phyloP scores from a whole-genome alignment of 2,113 vertebrate species.

The Stictonetta naevosa region DNA sequence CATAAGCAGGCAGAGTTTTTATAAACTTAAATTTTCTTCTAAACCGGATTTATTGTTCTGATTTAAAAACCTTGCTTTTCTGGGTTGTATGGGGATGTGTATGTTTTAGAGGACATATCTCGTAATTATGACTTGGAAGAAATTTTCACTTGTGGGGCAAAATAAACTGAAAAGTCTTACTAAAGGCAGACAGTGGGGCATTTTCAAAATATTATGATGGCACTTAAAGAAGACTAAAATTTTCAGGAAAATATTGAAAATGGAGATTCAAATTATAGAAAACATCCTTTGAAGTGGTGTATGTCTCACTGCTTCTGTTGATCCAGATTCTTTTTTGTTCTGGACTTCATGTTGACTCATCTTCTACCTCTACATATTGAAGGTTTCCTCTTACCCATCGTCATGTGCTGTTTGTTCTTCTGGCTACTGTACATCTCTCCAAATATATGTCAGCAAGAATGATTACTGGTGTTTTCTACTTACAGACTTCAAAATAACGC shows the following conservation, averaged over 20 bases:
- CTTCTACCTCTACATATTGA: background rate
- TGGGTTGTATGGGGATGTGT: background rate
- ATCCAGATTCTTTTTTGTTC: background rate
- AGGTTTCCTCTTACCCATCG: background rate
- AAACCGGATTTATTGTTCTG: background rate
- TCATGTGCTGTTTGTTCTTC: fast-evolving
- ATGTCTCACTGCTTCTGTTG: background rate
- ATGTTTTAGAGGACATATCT: background rate
- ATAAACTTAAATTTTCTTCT: background rate
- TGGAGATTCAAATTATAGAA: background rate
- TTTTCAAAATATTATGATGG: background rate
- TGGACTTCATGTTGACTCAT: background rate
- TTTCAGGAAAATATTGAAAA: background rate
- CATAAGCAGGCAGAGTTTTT: background rate
- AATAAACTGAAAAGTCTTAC: background rate
- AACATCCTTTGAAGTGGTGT: background rate
- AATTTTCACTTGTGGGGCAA: background rate
- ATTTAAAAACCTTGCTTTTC: background rate
- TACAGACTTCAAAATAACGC: background rate
- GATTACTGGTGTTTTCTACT: background rate
- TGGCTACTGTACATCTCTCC: background rate
- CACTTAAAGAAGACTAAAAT: background rate
- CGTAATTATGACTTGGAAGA: background rate
- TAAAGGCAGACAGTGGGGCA: background rate
- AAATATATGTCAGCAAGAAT: background rate